These are phyloP conservation scores for Apamea sordens DNA, from an alignment of 2,888 invertebrate species.

Conservation along the genomic window DNA sequence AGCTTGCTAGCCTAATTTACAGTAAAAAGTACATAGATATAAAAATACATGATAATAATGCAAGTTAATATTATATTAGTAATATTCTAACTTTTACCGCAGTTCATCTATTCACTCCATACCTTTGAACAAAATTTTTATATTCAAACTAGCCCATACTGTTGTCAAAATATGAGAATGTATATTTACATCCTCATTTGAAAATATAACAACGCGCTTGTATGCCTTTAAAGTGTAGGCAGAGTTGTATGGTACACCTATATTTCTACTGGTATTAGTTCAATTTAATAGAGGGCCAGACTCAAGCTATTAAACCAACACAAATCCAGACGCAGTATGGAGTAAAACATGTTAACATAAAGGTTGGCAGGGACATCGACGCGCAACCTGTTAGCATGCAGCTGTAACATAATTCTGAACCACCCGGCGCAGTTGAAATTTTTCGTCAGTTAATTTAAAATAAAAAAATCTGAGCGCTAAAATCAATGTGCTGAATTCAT, in stretches of 20 bases:
- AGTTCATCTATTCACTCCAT: background rate
- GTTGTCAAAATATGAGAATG: background rate
- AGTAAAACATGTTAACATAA: background rate
- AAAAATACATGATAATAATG: constrained; percentile 25
- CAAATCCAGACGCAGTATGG: background rate
- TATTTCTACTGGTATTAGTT: background rate
- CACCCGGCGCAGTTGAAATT: too few species aligned
- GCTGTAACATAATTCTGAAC: too few species aligned
- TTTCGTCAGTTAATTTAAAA: too few species aligned
- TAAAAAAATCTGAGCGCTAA: too few species aligned
- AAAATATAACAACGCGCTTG: background rate
- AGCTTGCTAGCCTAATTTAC: background rate
- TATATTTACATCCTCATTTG: background rate
- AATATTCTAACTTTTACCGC: constrained; percentile 3
- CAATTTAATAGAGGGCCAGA: background rate
- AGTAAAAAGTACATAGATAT: constrained; percentile 21
- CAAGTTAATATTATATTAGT: background rate
- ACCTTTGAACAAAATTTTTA: background rate
- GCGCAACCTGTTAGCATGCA: too few species aligned
- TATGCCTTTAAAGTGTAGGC: too few species aligned
- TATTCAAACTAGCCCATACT: background rate
- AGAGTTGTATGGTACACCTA: background rate
- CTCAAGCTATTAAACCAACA: background rate
- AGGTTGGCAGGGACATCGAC: too few species aligned
- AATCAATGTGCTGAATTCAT: too few species aligned